Evolutionary conservation across 2,113 vertebrate genomes (phyloP).

Genomic region (Microtus richardsoni): DNA sequence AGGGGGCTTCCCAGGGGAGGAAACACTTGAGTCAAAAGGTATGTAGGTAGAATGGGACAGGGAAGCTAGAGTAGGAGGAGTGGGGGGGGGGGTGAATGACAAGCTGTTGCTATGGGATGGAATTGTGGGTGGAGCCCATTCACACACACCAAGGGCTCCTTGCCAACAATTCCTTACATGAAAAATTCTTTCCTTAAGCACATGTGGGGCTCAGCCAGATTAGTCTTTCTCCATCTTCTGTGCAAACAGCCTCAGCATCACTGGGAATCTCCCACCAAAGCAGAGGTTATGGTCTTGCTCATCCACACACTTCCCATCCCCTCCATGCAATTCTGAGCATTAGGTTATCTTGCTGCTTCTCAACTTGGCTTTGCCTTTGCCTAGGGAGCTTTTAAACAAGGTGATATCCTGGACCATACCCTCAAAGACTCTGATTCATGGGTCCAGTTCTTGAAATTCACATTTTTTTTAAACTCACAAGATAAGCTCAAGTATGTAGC

Average conservation of each 20-base stretch:
- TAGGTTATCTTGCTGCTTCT: neutral
- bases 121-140: neutral
- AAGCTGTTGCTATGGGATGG: neutral
- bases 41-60: neutral
- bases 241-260: neutral
- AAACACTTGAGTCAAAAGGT: neutral
- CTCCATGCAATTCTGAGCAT: neutral
- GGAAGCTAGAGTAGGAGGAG: fast-evolving
- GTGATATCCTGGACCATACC: neutral
- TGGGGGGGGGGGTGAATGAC: fast-evolving
- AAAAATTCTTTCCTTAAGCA: neutral
- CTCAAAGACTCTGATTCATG: neutral
- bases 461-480: neutral
- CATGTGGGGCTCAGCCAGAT: neutral
- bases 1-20: neutral
- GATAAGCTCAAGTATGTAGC: neutral
- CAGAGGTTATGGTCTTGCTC: neutral
- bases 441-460: neutral
- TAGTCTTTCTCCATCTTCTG: neutral
- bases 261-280: neutral
- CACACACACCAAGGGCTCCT: neutral
- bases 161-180: neutral
- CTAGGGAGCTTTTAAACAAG: neutral
- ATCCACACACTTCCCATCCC: neutral
- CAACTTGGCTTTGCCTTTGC: neutral